Conservation (phyloP, 2,888 invertebrate genomes). For the Parnassius glacialis region DNA sequence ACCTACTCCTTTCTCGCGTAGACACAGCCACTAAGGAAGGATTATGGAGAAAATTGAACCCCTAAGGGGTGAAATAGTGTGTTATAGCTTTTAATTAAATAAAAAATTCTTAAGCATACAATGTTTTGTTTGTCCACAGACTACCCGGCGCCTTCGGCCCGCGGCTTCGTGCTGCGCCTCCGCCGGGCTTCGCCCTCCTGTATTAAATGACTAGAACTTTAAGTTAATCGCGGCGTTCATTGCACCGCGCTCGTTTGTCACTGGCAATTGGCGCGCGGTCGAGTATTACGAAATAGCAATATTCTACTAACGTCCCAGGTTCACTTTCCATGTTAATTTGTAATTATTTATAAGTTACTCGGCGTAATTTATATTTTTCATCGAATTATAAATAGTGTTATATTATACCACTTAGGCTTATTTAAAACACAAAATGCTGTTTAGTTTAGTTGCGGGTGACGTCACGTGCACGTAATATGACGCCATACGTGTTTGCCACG, state of each 20-base stretch:
- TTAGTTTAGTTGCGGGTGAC: no score
- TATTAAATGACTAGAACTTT: constrained; percentile 14
- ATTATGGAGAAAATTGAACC: no score
- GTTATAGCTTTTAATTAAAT: neutral
- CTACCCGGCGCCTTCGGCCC: constrained; percentile 28
- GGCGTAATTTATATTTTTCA: constrained; percentile 5
- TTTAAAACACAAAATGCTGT: neutral
- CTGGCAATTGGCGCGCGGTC: constrained; percentile 2
- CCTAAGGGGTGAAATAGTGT: no score
- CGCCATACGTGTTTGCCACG: no score
- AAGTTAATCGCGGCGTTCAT: neutral
- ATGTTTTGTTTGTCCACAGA: constrained; percentile 7
- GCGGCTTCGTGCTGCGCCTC: constrained; percentile 22
- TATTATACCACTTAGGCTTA: no score
- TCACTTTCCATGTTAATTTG: constrained; percentile 22
- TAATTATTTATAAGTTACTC: constrained; percentile 21
- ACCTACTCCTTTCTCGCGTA: no score
- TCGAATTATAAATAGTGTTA: no score
- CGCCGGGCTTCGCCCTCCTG: constrained; percentile 21
- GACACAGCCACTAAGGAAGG: no score
- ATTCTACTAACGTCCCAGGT: constrained; percentile 13
- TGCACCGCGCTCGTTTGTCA: neutral
- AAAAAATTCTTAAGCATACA: neutral
- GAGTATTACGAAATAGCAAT: neutral
- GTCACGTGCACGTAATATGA: no score